Evolutionary conservation across 2,888 invertebrate species (phyloP), one percentile per base, ranked within the genome.

Genomic region (Syrista parreyssii): DNA sequence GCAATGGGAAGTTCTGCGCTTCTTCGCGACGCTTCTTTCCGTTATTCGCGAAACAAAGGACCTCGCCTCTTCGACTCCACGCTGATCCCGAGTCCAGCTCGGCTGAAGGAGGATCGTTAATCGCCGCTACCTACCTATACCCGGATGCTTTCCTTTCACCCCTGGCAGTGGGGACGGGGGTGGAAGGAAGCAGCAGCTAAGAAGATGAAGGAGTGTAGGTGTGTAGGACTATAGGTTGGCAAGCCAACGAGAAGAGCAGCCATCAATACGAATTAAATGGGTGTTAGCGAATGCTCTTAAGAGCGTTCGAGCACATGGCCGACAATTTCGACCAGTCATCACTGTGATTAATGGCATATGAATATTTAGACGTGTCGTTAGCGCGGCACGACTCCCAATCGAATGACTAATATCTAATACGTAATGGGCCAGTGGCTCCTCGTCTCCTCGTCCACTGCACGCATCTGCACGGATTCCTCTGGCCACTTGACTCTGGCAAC

Each of bases 341-440:
- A 80, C 69, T 78, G 73, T 83, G 85, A 86, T 86, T 82, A 83
- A 87, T 83, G 83, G 80, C 84, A 81, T 83, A 88, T 83, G 88
- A 87, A 86, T 87, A 86, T 87, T 87, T 85, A 86, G 83, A 84
- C 82, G 82, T 81, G 79, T 82, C 86, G 85, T 85, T 84, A 85
- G 81, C 82, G 82, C 79, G 78, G 80, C 31, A 32, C 69, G 69
- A 32, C 11, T 32, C 32, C 69, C 40, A 40, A 40, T 40, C 40
- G 40, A 40, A 40, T 40, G 40, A 40, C 40, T 40, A 40, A 40
- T 40, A 40, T 40, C 40, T 40, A 15, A 40, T 40, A 15, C 40
- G 40, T 15, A 40, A 40, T 40, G 23, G 33, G 71, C 69, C 0
- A n/a, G 30, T 75, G 36, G n/a, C 23, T 15, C 31, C 36, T 55